Evolutionary conservation across 2,797 vertebrate species (phyloP), one percentile per base, ranked within the genome.

Genomic region (Chaetodon trifasciatus): DNA sequence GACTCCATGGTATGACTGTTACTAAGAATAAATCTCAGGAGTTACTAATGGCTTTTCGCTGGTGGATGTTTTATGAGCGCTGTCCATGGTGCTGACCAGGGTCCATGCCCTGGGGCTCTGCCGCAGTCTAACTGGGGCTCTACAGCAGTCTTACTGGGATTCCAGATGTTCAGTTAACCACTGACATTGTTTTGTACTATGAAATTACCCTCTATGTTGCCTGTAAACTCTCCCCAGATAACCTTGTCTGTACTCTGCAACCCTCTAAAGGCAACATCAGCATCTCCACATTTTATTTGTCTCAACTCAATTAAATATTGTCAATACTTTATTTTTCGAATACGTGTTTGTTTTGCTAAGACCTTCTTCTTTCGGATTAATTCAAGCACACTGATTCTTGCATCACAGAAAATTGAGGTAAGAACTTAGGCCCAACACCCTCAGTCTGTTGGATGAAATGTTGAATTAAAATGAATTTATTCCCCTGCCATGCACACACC

Each of bases 81-180:
- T 57, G 50, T 57, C 52, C 67, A 63, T 70, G 67, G 70, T 66
- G 70, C 56, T 70, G 56, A 63, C 6, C 42, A 21, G 12, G 23
- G 9, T 50, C 10, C 19, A 39, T 46, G 37, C 46, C 19, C 46
- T 19, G 5, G 2, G 16, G 46, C 46, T 19, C 28, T 32, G 28
- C 28, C 4, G 46, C 50, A 28, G 56, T 44, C 3, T 0, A 40
- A 39, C 64, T 67, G 56, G 19, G 70, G 28, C 28, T 32, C 16
- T 47, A 47, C 16, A 47, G 46, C 50, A 28, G 56, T 44, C 3
- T 0, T 32, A 39, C 64, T 67, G 56, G 19, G 70, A 53, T 70
- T 65, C 52, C 32, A 64, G 42, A 32, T 68, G 28, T 72, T 23
- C 11, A 52, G 32, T 62, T 52, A 47, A 47, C 32, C n/a, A 49